These are phyloP conservation scores for Discoglossus pictus DNA, from an alignment of 2,797 vertebrate species.

Conservation along the genomic window DNA sequence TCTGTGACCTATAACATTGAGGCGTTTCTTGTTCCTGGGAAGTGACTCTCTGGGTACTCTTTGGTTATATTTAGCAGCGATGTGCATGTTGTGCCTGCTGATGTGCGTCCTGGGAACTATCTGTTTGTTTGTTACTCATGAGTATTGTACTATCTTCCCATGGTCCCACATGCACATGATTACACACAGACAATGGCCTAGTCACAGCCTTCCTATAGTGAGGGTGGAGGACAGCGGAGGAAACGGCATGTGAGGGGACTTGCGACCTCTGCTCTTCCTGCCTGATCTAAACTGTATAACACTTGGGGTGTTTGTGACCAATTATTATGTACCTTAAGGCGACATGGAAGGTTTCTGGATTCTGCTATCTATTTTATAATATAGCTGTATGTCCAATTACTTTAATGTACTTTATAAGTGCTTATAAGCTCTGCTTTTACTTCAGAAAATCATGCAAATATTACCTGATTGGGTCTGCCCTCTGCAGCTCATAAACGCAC, in stretches of 20 bases:
- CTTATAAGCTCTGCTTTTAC: too few species aligned
- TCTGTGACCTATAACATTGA: slow-evolving; percentile 20
- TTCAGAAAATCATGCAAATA: too few species aligned
- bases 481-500: too few species aligned
- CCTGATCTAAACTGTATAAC: neutral
- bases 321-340: too few species aligned
- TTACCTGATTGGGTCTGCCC: too few species aligned
- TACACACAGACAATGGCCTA: slow-evolving; percentile 16
- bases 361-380: too few species aligned
- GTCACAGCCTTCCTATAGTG: slow-evolving; percentile 6
- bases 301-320: neutral
- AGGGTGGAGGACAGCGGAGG: slow-evolving; percentile 6
- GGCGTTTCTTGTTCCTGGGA: too few species aligned
- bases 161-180: slow-evolving; percentile 1
- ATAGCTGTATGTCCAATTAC: too few species aligned
- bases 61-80: slow-evolving; percentile 32
- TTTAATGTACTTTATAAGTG: too few species aligned
- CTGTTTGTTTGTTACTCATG: neutral
- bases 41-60: neutral
- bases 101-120: slow-evolving; percentile 34
- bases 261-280: slow-evolving; percentile 11
- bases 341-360: too few species aligned
- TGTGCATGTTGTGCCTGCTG: slow-evolving; percentile 21
- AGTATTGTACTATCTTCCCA: slow-evolving; percentile 7
- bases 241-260: slow-evolving; percentile 8